Evolutionary conservation across 2,113 vertebrate species (phyloP).

Genomic region (Cacatua alba): DNA sequence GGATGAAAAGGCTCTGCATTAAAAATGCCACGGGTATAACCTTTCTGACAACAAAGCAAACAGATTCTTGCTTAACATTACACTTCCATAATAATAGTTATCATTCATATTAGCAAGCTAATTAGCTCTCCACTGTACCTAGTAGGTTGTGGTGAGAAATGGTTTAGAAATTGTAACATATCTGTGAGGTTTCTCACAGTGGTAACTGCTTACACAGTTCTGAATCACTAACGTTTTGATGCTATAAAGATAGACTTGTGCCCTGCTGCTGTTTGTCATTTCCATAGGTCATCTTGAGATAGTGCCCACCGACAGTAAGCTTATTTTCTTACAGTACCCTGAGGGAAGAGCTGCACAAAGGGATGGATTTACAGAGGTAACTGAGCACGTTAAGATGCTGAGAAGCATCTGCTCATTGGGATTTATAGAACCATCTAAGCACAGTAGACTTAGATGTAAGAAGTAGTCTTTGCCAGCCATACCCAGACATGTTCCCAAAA

Average conservation of each 20-base stretch:
- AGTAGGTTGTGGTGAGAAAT: background rate
- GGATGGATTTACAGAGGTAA: background rate
- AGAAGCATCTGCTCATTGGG: background rate
- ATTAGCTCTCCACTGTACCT: background rate
- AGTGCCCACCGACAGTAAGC: background rate
- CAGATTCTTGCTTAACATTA: background rate
- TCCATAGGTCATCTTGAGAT: background rate
- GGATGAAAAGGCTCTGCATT: background rate
- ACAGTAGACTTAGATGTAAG: background rate
- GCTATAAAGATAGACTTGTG: background rate
- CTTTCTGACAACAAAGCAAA: slow-evolving; percentile 15
- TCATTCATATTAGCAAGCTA: background rate
- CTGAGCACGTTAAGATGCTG: background rate
- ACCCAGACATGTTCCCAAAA: background rate
- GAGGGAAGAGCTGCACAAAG: background rate
- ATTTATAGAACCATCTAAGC: background rate
- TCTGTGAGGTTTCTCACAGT: background rate
- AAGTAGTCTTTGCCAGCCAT: background rate
- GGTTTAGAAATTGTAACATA: background rate
- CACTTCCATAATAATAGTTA: background rate
- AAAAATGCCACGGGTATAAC: background rate
- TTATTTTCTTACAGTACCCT: background rate
- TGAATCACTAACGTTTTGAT: background rate
- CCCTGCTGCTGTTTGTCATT: background rate
- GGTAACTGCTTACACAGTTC: background rate